Evolutionary conservation across 2,888 invertebrate species (phyloP).

Genomic region (Syrphus vitripennis): DNA sequence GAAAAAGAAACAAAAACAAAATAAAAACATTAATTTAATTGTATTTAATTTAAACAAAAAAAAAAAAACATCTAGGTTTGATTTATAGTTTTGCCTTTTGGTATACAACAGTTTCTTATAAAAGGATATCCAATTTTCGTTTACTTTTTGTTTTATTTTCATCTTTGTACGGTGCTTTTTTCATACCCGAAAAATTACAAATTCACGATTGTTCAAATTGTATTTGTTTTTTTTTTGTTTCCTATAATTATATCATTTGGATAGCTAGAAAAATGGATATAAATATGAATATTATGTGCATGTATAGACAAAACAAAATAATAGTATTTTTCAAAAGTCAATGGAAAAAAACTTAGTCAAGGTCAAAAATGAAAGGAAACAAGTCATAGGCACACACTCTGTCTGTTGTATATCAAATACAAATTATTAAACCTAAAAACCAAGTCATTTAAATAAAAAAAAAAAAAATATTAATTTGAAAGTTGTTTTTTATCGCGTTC

Average conservation of each 20-base stretch:
- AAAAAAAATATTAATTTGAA: conserved; percentile 31
- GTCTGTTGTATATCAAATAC: conserved; percentile 70
- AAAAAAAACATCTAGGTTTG: conserved; percentile 6
- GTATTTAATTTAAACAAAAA: conserved; percentile 27
- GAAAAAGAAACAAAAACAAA: conserved; percentile 35
- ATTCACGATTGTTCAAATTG: conserved; percentile 6
- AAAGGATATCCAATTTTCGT: conserved; percentile 9
- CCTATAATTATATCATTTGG: conserved; percentile 42
- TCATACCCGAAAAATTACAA: not conserved
- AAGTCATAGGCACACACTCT: conserved; percentile 67
- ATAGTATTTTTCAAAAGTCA: conserved; percentile 55
- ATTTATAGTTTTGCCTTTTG: conserved; percentile 45
- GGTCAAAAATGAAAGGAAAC: conserved; percentile 45
- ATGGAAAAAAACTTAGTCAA: conserved; percentile 43
- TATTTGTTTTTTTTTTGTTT: not conserved
- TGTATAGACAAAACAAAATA: conserved; percentile 47
- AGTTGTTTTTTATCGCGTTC: not conserved
- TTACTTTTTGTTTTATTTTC: conserved; percentile 6
- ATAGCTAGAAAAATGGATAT: conserved; percentile 61
- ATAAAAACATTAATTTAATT: conserved; percentile 58
- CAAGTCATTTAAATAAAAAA: conserved; percentile 67
- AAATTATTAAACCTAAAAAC: conserved; percentile 65
- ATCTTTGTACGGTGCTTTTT: conserved; percentile 30
- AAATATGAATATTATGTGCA: conserved; percentile 50
- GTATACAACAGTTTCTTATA: conserved; percentile 51